Conservation (phyloP, 2,113 vertebrate species). For the Acrocephalus kingi region DNA sequence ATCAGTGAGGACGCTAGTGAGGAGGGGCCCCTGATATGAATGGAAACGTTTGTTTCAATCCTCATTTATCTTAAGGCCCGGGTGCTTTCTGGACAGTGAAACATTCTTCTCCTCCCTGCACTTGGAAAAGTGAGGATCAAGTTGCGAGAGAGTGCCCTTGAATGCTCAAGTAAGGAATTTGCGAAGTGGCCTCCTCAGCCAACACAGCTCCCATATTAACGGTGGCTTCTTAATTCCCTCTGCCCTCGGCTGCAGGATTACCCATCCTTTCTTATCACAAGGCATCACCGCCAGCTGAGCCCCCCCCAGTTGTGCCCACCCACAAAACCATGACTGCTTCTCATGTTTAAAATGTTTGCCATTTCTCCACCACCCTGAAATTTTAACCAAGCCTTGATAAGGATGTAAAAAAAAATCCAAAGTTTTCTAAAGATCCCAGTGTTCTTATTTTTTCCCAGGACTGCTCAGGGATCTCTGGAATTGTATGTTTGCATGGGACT, state of each 20-base stretch:
- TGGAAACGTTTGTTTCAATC: constrained; percentile 66
- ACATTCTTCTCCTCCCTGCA: constrained; percentile 61
- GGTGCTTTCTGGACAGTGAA: constrained; percentile 63
- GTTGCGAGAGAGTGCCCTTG: constrained; percentile 64
- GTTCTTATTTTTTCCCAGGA: neutral
- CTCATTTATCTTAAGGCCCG: constrained; percentile 65
- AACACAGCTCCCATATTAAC: neutral
- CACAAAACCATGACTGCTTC: neutral
- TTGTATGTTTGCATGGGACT: fast-evolving
- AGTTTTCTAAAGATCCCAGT: neutral
- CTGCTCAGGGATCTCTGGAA: neutral
- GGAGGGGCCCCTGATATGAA: constrained; percentile 70
- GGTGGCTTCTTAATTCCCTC: constrained; percentile 16
- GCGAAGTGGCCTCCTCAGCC: constrained; percentile 62
- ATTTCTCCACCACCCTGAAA: neutral
- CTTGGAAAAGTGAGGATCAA: constrained; percentile 65
- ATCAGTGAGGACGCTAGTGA: constrained; percentile 60
- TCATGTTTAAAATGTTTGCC: neutral
- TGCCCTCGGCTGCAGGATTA: neutral
- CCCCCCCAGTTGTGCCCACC: fast-evolving
- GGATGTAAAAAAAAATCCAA: neutral
- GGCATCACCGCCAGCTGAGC: neutral
- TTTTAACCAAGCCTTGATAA: neutral
- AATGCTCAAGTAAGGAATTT: constrained; percentile 69
- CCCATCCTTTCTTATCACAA: neutral